Conservation (phyloP, 2,888 invertebrate species). For the Eilema sororculum region DNA sequence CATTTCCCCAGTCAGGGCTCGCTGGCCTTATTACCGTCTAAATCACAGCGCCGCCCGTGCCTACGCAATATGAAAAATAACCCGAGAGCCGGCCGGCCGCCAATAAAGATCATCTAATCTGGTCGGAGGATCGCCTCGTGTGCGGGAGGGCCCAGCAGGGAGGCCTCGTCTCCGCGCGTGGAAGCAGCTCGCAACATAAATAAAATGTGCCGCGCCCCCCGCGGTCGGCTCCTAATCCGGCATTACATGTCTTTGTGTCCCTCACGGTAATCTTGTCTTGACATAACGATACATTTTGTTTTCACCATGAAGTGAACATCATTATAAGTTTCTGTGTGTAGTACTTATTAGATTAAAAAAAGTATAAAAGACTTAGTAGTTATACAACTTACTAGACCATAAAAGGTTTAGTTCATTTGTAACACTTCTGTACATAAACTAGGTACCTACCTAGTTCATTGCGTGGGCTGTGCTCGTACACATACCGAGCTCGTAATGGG, state of each 20-base stretch:
- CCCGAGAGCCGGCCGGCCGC: too few species aligned
- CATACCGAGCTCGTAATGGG: background rate
- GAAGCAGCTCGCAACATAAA: background rate
- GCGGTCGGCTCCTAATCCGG: background rate
- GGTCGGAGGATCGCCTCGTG: background rate
- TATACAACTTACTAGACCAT: too few species aligned
- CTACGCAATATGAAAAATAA: background rate
- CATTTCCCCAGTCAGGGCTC: too few species aligned
- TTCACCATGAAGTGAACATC: too few species aligned
- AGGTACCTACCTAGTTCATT: background rate
- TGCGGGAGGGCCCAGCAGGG: background rate
- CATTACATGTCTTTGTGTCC: background rate
- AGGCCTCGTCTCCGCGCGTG: background rate
- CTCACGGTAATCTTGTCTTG: background rate
- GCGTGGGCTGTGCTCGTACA: background rate
- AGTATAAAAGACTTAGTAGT: too few species aligned
- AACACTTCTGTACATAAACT: background rate
- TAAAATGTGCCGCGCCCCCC: background rate
- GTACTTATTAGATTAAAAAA: too few species aligned
- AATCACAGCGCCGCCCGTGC: background rate
- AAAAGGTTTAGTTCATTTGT: background rate
- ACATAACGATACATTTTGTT: background rate
- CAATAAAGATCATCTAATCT: background rate
- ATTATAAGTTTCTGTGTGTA: too few species aligned
- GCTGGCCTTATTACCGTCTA: background rate